phyloP scores from a whole-genome alignment of 2,888 invertebrate genomes.

The Entomobrya multifasciata region DNA sequence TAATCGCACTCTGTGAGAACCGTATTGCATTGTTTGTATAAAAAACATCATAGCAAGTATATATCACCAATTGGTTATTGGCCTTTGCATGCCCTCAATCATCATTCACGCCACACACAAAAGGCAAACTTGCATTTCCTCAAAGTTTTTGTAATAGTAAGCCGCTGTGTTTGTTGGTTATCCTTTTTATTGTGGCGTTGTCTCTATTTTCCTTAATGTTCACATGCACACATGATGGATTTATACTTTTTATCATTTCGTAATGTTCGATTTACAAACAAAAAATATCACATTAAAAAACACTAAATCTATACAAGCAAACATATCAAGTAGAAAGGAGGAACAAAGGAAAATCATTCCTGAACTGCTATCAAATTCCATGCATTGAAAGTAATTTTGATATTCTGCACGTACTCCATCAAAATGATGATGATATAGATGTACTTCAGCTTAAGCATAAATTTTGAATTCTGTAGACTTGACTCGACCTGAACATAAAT shows the following conservation, averaged over 20 bases:
- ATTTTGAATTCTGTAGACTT: conserved; percentile 9
- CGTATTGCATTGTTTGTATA: background rate
- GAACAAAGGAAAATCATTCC: conserved; percentile 43
- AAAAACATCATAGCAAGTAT: background rate
- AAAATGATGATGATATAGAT: conserved; percentile 44
- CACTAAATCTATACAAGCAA: background rate
- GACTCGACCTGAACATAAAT: background rate
- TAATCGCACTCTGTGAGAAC: background rate
- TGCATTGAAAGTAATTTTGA: conserved; percentile 5
- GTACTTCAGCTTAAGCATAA: conserved; percentile 34
- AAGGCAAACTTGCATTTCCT: conserved; percentile 5
- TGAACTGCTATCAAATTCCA: conserved; percentile 13
- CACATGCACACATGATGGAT: background rate
- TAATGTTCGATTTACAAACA: conserved; percentile 1
- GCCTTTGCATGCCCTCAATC: conserved; percentile 55
- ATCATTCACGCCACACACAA: conserved; percentile 34
- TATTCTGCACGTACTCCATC: conserved; percentile 57
- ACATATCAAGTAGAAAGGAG: background rate
- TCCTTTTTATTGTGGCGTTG: background rate
- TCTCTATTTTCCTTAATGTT: too few relatives aligned
- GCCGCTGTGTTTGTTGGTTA: background rate
- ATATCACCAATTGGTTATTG: conserved; percentile 50
- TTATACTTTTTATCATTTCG: conserved; percentile 5
- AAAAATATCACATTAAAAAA: conserved; percentile 10
- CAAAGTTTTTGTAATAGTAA: background rate